Percentiles rank a stretch among this genome's conserved stretches.
Evolutionary conservation across 2,888 invertebrate genomes (phyloP).

Genomic region (Periphyllus acericola): DNA sequence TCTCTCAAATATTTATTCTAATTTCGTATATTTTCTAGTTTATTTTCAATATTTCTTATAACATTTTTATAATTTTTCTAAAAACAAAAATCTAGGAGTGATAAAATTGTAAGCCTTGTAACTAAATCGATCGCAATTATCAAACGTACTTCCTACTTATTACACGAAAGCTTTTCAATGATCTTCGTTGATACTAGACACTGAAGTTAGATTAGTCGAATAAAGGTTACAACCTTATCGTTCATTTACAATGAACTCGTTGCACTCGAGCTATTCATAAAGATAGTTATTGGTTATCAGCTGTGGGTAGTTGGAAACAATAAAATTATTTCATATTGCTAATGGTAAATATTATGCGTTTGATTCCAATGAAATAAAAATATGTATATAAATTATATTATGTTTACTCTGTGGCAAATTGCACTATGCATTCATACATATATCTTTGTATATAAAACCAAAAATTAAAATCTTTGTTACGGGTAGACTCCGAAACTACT

Average conservation of each 20-base stretch:
- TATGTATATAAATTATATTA: neutral
- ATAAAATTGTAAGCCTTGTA: neutral
- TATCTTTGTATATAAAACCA: too few species aligned
- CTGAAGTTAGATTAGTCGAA: neutral
- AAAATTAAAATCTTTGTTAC: too few species aligned
- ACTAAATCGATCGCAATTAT: neutral
- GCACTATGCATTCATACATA: too few species aligned
- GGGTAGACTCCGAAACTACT: too few species aligned
- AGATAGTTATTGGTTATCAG: neutral
- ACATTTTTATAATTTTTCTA: too few species aligned
- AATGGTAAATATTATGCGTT: neutral
- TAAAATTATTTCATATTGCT: neutral
- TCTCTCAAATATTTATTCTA: too few species aligned
- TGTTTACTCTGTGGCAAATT: neutral
- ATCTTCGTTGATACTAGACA: neutral
- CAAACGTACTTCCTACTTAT: neutral
- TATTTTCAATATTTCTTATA: too few species aligned
- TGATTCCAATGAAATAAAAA: neutral
- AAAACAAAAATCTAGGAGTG: too few species aligned
- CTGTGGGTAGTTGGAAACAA: slow-evolving; percentile 1
- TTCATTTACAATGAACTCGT: neutral
- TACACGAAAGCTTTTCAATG: slow-evolving; percentile 1
- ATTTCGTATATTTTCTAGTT: too few species aligned
- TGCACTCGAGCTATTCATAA: neutral
- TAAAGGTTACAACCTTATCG: neutral